These are phyloP conservation scores for Gobiocypris rarus DNA, from an alignment of 2,113 vertebrate species.

Conservation along the genomic window DNA sequence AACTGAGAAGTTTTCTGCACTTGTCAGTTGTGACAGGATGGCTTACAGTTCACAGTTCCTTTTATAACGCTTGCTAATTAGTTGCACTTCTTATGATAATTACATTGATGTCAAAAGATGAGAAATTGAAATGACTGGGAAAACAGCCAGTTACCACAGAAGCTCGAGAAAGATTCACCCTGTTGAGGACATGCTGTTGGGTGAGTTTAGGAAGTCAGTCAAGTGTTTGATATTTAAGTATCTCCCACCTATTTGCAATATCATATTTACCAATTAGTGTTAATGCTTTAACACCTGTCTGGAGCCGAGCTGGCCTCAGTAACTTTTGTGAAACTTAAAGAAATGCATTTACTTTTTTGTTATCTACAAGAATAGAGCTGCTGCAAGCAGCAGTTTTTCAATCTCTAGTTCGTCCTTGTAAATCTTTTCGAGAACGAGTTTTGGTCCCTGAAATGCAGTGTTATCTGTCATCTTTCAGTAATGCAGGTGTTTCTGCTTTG, in stretches of 20 bases:
- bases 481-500: neutral
- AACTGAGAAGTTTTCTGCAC: conserved; percentile 14
- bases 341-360: conserved; percentile 15
- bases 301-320: neutral
- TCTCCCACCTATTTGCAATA: neutral
- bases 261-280: neutral
- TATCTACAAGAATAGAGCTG: neutral
- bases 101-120: conserved; percentile 36
- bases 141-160: conserved; percentile 20
- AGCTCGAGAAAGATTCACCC: neutral
- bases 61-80: conserved; percentile 26
- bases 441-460: conserved; percentile 1
- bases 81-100: conserved; percentile 42
- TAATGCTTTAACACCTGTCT: conserved; percentile 5
- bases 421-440: neutral
- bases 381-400: conserved; percentile 10
- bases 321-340: neutral
- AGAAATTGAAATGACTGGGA: conserved; percentile 34
- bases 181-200: neutral
- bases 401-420: neutral
- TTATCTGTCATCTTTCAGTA: conserved; percentile 22
- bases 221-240: neutral
- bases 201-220: neutral
- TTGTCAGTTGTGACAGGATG: conserved; percentile 22
- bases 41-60: conserved; percentile 33